Base-by-base conservation (phyloP, 30 jellyfish, hydroid and myxozoan species). In the Hydra vulgaris region DNA sequence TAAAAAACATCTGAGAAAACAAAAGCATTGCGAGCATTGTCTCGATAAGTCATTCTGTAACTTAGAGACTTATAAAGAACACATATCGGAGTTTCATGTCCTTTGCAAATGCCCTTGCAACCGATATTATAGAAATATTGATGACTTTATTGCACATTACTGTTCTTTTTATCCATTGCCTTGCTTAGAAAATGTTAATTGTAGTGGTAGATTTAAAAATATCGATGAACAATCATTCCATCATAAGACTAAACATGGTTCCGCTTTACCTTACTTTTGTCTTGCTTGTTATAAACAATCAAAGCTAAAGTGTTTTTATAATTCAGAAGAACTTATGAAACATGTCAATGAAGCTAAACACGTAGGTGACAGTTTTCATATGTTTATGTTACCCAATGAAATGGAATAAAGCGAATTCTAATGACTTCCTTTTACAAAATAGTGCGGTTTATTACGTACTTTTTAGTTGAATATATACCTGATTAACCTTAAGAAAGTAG, bases 151-250 rank as follows among this genome's bases (percentile, higher is more conserved):
- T 24, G 91, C 85, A 74, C 97, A 90, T 25, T 90, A 86, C 77
- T 81, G 94, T 26, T 84, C 89, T 21, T 72, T 61, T 23, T 85
- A 81, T 54, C 97, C 97, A 12, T 56, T 90, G 85, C 95, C 97
- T 3, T 90, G 97, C 69, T 82, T 90, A 66, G 97, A 90, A 66
- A 94, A 76, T 25, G 94, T 95, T 55, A 84, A 81, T 85, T 90
- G 97, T 78, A 66, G 79, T 25, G 72, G 87, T 61, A 88, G 97
- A 18, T 90, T 90, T 71, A 82, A 76, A 54, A 77, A 90, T n/a
- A 90, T 90, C 40, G 97, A 90, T 16, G 83, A 81, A 26, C 97
- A 90, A 81, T 95, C 97, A 0, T 90, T 90, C 66, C 97, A 90
- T 61, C 97, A 90, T 56, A 90, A 90, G 67, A n/a, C 95, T 16